Conservation (phyloP, 2,113 vertebrate genomes). For the Oreochromis spilurus region DNA sequence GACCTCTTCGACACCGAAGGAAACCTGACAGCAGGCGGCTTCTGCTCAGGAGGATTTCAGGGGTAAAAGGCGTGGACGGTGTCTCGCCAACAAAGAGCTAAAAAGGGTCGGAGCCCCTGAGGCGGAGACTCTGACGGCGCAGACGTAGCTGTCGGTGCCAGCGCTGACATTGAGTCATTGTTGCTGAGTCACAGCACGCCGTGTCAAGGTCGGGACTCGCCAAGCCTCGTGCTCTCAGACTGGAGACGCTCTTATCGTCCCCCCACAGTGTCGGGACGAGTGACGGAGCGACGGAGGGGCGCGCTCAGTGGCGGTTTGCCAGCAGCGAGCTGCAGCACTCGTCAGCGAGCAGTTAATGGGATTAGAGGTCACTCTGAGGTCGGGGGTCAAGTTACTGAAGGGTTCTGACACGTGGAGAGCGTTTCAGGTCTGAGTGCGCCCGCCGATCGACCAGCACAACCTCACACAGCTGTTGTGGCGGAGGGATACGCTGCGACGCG, state of each 20-base stretch:
- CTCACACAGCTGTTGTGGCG: not conserved
- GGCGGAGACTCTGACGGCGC: not conserved
- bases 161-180: constrained; percentile 1
- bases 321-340: not conserved
- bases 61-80: not conserved
- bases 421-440: not conserved
- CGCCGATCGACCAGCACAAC: not conserved
- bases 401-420: not conserved
- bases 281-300: not conserved
- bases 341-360: not conserved
- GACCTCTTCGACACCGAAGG: not conserved
- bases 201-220: not conserved
- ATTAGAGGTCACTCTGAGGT: not conserved
- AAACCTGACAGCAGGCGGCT: not conserved
- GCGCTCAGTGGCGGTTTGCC: not conserved
- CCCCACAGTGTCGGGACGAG: not conserved
- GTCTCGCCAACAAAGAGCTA: not conserved
- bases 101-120: not conserved
- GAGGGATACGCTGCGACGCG: not conserved
- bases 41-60: not conserved
- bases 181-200: constrained; percentile 19
- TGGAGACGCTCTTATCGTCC: not conserved
- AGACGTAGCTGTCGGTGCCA: not conserved
- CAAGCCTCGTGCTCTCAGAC: not conserved
- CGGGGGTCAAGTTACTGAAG: not conserved